A percentile compares a stretch with the other conserved stretches of the same genome.
These are phyloP conservation scores for Plebejus argus DNA, from an alignment of 2,888 invertebrate genomes.

Conservation along the genomic window DNA sequence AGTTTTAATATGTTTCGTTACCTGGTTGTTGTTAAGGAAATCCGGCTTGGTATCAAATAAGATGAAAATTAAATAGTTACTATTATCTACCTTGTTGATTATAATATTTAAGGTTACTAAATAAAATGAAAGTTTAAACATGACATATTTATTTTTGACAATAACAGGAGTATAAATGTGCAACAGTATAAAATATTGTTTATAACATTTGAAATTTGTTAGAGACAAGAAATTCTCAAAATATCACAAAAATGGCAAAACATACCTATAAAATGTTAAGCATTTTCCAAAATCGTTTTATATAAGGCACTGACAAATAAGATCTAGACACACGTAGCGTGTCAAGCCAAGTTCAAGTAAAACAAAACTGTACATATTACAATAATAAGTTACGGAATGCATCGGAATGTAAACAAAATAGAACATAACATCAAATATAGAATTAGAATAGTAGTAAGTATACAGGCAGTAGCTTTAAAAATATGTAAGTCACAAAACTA, in stretches of 20 bases:
- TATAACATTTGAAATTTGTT: background rate
- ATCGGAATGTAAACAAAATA: slow-evolving; percentile 42
- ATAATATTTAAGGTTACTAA: background rate
- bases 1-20: background rate
- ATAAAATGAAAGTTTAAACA: background rate
- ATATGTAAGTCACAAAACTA: background rate
- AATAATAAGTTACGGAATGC: slow-evolving; percentile 40
- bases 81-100: background rate
- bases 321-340: too few relatives aligned
- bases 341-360: too few relatives aligned
- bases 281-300: background rate
- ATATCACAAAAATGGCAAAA: background rate
- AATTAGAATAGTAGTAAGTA: background rate
- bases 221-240: background rate
- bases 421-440: background rate
- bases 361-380: too few relatives aligned
- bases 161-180: slow-evolving; percentile 54
- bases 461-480: background rate
- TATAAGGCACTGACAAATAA: slow-evolving; percentile 10
- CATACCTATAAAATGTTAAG: background rate
- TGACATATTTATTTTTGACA: slow-evolving; percentile 25
- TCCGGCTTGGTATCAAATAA: background rate
- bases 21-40: slow-evolving; percentile 26
- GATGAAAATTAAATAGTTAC: slow-evolving; percentile 24
- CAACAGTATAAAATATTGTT: slow-evolving; percentile 54